These are phyloP conservation scores for Poecilia gillii DNA, from an alignment of 2,797 vertebrate species.

Conservation along the genomic window DNA sequence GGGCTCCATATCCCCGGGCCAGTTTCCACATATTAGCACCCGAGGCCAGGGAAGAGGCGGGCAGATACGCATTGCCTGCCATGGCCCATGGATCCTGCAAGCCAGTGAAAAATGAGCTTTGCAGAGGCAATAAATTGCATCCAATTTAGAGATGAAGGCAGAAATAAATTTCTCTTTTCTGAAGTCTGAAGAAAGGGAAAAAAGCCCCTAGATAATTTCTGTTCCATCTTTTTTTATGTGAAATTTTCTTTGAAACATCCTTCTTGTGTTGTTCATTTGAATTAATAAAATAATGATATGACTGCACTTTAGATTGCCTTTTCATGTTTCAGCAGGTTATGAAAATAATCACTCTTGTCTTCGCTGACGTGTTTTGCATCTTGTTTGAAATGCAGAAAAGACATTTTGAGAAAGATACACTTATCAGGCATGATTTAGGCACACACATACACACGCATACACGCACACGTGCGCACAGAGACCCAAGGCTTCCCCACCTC, in stretches of 20 bases:
- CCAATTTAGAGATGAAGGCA: slow-evolving; percentile 90
- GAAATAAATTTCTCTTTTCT: slow-evolving; percentile 88
- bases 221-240: slow-evolving; percentile 76
- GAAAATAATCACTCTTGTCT: slow-evolving; percentile 83
- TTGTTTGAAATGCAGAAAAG: slow-evolving; percentile 70
- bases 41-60: slow-evolving; percentile 80
- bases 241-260: slow-evolving; percentile 79
- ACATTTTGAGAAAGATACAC: slow-evolving; percentile 70
- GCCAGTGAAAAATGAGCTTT: slow-evolving; percentile 88
- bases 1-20: slow-evolving; percentile 79
- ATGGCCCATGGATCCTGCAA: slow-evolving; percentile 79
- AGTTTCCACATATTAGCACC: slow-evolving; percentile 86
- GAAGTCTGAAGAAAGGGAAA: slow-evolving; percentile 80
- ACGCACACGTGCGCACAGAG: slow-evolving; percentile 10
- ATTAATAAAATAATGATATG: slow-evolving; percentile 79
- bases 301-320: slow-evolving; percentile 72
- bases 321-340: slow-evolving; percentile 77
- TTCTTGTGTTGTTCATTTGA: slow-evolving; percentile 78
- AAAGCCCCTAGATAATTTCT: slow-evolving; percentile 79
- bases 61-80: slow-evolving; percentile 84
- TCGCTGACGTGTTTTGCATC: slow-evolving; percentile 70
- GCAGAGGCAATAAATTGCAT: slow-evolving; percentile 89
- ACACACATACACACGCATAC: slow-evolving; percentile 18
- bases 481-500: slow-evolving; percentile 30
- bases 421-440: slow-evolving; percentile 73